Conservation (phyloP, 2,113 vertebrate genomes). For the Phalacrocorax aristotelis region DNA sequence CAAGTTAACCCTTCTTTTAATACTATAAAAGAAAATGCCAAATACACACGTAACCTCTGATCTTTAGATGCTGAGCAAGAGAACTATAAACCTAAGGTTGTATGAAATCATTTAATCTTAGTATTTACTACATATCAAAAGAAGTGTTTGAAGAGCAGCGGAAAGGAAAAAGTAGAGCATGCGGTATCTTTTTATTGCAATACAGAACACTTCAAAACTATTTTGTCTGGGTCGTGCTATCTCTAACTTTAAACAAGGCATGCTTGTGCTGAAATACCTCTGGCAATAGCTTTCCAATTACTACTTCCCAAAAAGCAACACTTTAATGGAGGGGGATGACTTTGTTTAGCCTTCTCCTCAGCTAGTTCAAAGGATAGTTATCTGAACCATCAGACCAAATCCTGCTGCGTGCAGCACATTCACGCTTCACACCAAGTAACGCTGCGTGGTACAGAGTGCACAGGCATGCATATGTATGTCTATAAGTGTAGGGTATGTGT, state of each 20-base stretch:
- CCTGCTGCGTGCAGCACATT: not conserved
- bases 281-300: conserved; percentile 36
- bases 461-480: not conserved
- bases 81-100: conserved; percentile 47
- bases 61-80: conserved; percentile 45
- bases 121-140: conserved; percentile 58
- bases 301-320: not conserved
- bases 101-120: conserved; percentile 62
- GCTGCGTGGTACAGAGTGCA: rapidly evolving
- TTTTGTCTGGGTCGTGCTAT: conserved; percentile 30
- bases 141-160: conserved; percentile 22
- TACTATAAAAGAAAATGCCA: conserved; percentile 34
- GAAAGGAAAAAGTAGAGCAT: conserved; percentile 16
- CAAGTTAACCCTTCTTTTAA: conserved; percentile 30
- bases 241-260: conserved; percentile 1
- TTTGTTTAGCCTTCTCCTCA: not conserved
- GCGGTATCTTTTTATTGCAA: not conserved
- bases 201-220: not conserved
- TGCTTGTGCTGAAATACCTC: not conserved
- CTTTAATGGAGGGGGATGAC: not conserved
- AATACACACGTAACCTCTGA: conserved; percentile 33
- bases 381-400: not conserved
- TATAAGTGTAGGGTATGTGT: rapidly evolving
- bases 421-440: not conserved
- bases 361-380: conserved; percentile 12